Evolutionary conservation across 2,888 invertebrate genomes (phyloP), one percentile per base, ranked within the genome.

Genomic region (Nezara viridula): DNA sequence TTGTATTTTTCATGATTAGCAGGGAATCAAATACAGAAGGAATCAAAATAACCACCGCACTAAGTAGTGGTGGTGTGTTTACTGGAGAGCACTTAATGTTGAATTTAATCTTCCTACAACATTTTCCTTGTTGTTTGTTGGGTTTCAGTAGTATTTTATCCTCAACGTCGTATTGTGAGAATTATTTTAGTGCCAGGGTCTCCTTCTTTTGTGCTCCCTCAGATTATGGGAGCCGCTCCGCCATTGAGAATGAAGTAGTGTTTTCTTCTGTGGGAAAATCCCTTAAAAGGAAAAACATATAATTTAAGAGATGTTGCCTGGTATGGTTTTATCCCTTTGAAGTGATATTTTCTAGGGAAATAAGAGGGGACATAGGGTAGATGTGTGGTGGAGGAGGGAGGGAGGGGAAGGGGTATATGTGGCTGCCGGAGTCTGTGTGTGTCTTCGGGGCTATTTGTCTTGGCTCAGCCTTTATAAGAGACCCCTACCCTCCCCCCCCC

Each of bases 221-320:
- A 73, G 16, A 73, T 81, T 81, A 81, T 81, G 44, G 81, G 27
- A 37, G 66, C 19, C 44, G 44, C n/a, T 81, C 44, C 44, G 16
- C 81, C 40, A 44, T 40, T n/a, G 44, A 81, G 44, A 24, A 47
- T 44, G 44, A 81, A 81, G n/a, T 81, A 47, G 40, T 81, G 47
- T 81, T 81, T 81, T 81, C 44, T 81, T 81, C 81, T 40, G 40
- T 44, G 81, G 81, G 44, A 81, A 81, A 81, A 81, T 81, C 44
- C 81, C 81, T 81, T 81, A 81, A 81, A 81, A 81, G 81, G 81
- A 81, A 81, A 81, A 81, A 81, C 81, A 81, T 81, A 81, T 81
- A 81, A 81, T 81, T 81, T 81, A 81, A 47, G 81, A 44, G 81
- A 44, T 81, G 81, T 44, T 81, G 44, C n/a, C 9, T 44, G 44